Conservation (phyloP, 2,113 vertebrate genomes). For the Indicator indicator region DNA sequence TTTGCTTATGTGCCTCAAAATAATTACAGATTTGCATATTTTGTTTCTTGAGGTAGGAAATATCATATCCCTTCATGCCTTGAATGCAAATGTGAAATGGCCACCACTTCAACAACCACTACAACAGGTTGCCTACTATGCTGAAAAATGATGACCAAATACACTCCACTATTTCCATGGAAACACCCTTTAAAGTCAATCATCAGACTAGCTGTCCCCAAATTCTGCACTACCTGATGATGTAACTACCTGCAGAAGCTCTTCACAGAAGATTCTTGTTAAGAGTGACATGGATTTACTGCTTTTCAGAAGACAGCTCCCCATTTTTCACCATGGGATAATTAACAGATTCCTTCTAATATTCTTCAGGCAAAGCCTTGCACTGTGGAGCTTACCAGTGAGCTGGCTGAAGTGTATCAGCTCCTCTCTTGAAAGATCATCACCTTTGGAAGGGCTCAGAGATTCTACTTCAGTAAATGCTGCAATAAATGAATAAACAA, state of each 20-base stretch:
- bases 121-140: neutral
- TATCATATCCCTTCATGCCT: neutral
- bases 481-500: conserved; percentile 57
- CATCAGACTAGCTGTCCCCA: neutral
- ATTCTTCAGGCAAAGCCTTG: neutral
- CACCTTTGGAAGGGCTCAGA: conserved; percentile 84
- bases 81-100: neutral
- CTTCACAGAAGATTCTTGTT: neutral
- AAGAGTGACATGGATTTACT: neutral
- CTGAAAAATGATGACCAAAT: neutral
- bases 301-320: neutral
- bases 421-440: conserved; percentile 86
- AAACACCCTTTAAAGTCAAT: neutral
- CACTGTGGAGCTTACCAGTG: conserved; percentile 79
- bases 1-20: neutral
- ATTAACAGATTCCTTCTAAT: neutral
- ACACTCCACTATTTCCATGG: neutral
- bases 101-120: neutral
- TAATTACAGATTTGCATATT: neutral
- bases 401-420: conserved; percentile 88
- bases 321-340: neutral
- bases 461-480: conserved; percentile 87
- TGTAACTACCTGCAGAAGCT: neutral
- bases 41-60: neutral
- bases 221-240: neutral